These are phyloP conservation scores for Bradypodion pumilum DNA, from an alignment of 2,797 vertebrate species.

Conservation along the genomic window DNA sequence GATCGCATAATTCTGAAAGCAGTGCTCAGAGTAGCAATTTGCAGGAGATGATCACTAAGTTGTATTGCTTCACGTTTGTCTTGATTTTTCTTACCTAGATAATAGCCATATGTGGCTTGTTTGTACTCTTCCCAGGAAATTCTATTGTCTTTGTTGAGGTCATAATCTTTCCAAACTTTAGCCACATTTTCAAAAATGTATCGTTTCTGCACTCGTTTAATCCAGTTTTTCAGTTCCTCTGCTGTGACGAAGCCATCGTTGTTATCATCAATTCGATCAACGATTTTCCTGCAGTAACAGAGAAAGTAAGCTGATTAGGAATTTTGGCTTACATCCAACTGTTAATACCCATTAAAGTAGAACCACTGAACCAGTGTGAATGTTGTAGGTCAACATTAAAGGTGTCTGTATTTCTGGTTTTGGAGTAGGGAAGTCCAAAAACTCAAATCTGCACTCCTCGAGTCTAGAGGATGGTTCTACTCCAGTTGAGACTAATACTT, in stretches of 20 bases:
- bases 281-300: slow-evolving; percentile 86
- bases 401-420: too few species aligned
- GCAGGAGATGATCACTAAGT: background rate
- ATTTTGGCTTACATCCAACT: too few species aligned
- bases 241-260: slow-evolving; percentile 86
- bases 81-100: slow-evolving; percentile 81
- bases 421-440: too few species aligned
- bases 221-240: slow-evolving; percentile 92
- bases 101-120: slow-evolving; percentile 95
- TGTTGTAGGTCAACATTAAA: background rate
- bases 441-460: background rate
- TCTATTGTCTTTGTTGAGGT: slow-evolving; percentile 92
- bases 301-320: slow-evolving; percentile 2
- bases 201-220: slow-evolving; percentile 96
- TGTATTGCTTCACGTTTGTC: background rate
- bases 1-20: background rate
- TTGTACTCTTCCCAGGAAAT: slow-evolving; percentile 99
- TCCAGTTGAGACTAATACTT: too few species aligned
- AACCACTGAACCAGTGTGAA: background rate
- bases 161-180: slow-evolving; percentile 96
- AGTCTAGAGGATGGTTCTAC: background rate
- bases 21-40: background rate
- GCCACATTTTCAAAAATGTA: slow-evolving; percentile 97
- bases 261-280: slow-evolving; percentile 89
- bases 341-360: too few species aligned